Conservation (phyloP, 2,113 vertebrate species). For the Phalacrocorax carbo region DNA sequence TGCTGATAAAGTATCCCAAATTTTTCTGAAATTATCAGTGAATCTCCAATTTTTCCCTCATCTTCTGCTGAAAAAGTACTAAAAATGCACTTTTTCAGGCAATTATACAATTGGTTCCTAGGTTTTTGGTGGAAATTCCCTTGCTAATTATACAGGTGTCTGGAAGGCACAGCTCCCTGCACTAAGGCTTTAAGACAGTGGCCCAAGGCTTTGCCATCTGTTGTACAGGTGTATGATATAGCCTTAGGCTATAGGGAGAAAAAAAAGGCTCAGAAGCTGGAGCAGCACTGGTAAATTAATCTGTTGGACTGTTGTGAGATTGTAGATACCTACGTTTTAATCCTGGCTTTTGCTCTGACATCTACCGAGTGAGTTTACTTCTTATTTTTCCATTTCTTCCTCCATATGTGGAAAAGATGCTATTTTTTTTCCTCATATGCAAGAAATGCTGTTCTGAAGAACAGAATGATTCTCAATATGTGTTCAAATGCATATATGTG, state of each 20-base stretch:
- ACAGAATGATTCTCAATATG: neutral
- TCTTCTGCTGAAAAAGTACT: neutral
- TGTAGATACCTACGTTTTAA: neutral
- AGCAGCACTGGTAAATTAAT: neutral
- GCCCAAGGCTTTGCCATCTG: neutral
- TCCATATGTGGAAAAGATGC: neutral
- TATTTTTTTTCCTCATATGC: neutral
- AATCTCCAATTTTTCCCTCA: neutral
- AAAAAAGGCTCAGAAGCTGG: neutral
- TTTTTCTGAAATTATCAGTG: neutral
- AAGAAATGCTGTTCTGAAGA: neutral
- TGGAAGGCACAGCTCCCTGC: neutral
- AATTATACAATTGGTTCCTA: neutral
- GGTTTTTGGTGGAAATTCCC: neutral
- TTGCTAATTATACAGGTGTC: neutral
- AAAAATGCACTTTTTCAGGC: neutral
- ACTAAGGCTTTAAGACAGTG: neutral
- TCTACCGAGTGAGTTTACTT: neutral
- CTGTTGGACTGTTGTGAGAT: neutral
- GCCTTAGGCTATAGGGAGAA: neutral
- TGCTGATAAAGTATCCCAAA: rapidly evolving
- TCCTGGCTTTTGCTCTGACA: neutral
- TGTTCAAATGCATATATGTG: neutral
- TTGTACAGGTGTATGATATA: neutral
- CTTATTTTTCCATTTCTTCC: neutral